Conservation (phyloP, 37 sponge, comb jelly and placozoan genomes). For the Geodia barretti region DNA sequence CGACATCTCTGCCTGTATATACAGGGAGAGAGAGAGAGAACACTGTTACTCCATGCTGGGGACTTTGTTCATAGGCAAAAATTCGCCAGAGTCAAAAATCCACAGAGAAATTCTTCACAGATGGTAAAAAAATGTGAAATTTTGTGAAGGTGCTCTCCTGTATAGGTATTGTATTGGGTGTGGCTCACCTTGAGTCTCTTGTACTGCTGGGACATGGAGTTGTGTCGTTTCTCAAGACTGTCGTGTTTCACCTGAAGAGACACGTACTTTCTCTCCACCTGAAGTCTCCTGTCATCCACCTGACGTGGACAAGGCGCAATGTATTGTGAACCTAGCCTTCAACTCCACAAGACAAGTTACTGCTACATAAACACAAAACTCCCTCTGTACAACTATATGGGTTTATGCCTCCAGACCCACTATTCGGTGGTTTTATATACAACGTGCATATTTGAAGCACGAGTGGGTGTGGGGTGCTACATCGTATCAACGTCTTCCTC, state of each 20-base stretch:
- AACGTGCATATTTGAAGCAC: background rate
- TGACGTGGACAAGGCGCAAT: background rate
- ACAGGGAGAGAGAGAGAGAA: background rate
- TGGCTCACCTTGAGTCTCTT: slow-evolving; percentile 69
- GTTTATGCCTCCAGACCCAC: too few species aligned
- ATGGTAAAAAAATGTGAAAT: background rate
- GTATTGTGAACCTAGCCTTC: too few species aligned
- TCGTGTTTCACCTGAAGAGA: slow-evolving; percentile 63
- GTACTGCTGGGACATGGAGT: slow-evolving; percentile 42
- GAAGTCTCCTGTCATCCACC: slow-evolving; percentile 72
- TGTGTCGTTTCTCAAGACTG: slow-evolving; percentile 61
- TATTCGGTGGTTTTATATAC: background rate
- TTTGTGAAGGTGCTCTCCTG: background rate
- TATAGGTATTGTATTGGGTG: background rate
- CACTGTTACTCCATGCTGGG: too few species aligned
- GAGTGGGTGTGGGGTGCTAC: background rate
- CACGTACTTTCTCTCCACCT: slow-evolving; percentile 57
- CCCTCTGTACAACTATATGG: too few species aligned
- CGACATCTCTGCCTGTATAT: slow-evolving; percentile 61
- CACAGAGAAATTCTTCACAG: background rate
- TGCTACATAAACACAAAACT: slow-evolving; percentile 1
- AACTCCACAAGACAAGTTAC: too few species aligned
- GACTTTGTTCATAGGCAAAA: too few species aligned
- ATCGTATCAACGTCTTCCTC: background rate
- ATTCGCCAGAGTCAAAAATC: too few species aligned